phyloP scores from a whole-genome alignment of 92 coral and sea anemone species.

The Actinernus sp. region DNA sequence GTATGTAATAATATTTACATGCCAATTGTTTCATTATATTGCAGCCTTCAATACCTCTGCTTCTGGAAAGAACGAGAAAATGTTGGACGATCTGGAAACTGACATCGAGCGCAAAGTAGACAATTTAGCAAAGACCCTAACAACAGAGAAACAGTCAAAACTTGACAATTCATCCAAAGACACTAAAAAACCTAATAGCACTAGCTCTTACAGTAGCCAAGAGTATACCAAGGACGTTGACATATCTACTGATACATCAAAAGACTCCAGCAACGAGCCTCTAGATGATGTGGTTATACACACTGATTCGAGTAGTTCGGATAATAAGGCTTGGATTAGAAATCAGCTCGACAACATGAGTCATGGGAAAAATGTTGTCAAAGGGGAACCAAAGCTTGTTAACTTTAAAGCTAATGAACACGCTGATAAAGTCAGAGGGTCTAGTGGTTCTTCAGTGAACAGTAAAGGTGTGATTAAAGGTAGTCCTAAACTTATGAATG shows the following conservation, averaged over 20 bases:
- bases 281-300: neutral
- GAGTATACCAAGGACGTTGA: neutral
- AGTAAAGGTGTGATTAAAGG: slow-evolving; percentile 6
- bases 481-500: slow-evolving; percentile 30
- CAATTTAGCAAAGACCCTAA: slow-evolving; percentile 25
- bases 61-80: slow-evolving; percentile 11
- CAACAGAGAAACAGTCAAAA: neutral
- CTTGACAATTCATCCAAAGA: neutral
- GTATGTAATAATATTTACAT: neutral
- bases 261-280: neutral
- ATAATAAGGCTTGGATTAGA: too few species aligned
- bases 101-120: slow-evolving; percentile 79
- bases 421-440: neutral
- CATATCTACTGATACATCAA: neutral
- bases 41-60: slow-evolving; percentile 23
- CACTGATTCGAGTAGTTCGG: neutral
- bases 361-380: neutral
- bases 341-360: neutral
- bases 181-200: neutral
- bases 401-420: neutral
- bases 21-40: neutral
- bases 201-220: neutral
- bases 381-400: neutral
- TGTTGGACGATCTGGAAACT: slow-evolving; percentile 61
- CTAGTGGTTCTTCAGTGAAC: neutral